These are phyloP conservation scores for Saccostrea glomerata DNA, from an alignment of 1,140 invertebrate genomes.

Conservation along the genomic window DNA sequence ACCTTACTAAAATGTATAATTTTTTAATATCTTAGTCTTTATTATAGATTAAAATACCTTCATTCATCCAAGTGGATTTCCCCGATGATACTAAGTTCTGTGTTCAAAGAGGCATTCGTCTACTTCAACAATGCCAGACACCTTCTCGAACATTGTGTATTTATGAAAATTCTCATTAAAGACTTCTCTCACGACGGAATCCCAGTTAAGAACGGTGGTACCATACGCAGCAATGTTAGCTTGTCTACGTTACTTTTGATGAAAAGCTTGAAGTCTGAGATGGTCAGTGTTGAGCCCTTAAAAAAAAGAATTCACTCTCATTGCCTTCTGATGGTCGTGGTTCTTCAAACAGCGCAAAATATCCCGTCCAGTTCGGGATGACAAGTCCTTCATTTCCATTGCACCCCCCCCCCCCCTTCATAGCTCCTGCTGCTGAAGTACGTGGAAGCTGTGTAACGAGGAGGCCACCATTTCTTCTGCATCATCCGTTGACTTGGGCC, in stretches of 20 bases:
- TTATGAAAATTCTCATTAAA: background rate
- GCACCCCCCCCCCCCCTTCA: background rate
- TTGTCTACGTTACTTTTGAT: background rate
- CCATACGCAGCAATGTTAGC: constrained; percentile 20
- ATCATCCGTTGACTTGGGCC: background rate
- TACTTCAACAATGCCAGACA: background rate
- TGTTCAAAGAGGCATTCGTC: constrained; percentile 42
- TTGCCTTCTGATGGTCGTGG: background rate
- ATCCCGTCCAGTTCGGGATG: background rate
- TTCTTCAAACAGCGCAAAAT: background rate
- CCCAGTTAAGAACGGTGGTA: background rate
- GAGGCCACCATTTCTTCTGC: background rate
- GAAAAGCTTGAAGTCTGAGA: constrained; percentile 15
- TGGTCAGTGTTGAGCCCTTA: constrained; percentile 10
- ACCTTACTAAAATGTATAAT: background rate
- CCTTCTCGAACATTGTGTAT: background rate
- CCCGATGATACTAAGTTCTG: constrained; percentile 21
- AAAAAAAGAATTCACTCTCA: constrained; percentile 14
- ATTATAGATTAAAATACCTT: background rate
- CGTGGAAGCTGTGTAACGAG: background rate
- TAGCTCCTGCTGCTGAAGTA: background rate
- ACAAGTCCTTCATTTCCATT: background rate
- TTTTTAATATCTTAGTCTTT: background rate
- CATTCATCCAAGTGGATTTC: constrained; percentile 3
- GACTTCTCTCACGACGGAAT: no score